These are phyloP conservation scores for Bovichtus variegatus DNA, from an alignment of 2,797 vertebrate species.

Conservation along the genomic window DNA sequence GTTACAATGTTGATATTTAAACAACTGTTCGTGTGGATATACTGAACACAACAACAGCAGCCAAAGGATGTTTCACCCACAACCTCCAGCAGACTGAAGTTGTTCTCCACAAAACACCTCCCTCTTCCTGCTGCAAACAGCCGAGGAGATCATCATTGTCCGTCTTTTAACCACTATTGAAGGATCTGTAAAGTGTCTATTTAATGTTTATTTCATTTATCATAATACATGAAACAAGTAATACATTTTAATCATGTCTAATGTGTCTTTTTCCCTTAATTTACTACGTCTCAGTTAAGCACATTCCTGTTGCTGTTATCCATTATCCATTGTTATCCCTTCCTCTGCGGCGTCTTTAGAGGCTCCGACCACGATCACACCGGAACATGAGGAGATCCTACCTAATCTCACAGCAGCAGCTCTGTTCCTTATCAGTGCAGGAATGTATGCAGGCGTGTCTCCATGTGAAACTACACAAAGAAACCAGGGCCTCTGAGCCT, in stretches of 20 bases:
- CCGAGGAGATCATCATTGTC: background rate
- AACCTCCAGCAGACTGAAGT: background rate
- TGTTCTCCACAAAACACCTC: background rate
- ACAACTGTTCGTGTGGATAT: background rate
- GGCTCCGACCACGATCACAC: background rate
- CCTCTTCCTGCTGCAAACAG: slow-evolving; percentile 1
- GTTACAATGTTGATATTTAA: slow-evolving; percentile 12
- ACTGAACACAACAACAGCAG: slow-evolving; percentile 9
- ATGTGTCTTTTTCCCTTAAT: background rate
- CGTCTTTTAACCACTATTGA: background rate
- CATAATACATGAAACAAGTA: background rate
- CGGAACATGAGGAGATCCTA: slow-evolving; percentile 25
- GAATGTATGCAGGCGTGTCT: slow-evolving; percentile 63
- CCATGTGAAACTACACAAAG: slow-evolving; percentile 50
- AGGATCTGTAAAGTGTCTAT: too few species aligned
- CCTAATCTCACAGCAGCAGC: slow-evolving; percentile 39
- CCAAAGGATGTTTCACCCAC: slow-evolving; percentile 3
- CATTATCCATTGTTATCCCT: background rate
- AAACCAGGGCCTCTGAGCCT: slow-evolving; percentile 31
- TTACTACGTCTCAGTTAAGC: background rate
- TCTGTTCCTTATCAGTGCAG: slow-evolving; percentile 45
- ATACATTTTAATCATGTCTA: too few species aligned
- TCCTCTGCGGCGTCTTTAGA: background rate
- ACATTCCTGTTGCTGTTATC: slow-evolving; percentile 1
- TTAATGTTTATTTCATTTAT: too few species aligned